Evolutionary conservation across 1,140 invertebrate genomes (phyloP), one percentile per base, ranked within the genome.

Genomic region (Meteorus sp.): DNA sequence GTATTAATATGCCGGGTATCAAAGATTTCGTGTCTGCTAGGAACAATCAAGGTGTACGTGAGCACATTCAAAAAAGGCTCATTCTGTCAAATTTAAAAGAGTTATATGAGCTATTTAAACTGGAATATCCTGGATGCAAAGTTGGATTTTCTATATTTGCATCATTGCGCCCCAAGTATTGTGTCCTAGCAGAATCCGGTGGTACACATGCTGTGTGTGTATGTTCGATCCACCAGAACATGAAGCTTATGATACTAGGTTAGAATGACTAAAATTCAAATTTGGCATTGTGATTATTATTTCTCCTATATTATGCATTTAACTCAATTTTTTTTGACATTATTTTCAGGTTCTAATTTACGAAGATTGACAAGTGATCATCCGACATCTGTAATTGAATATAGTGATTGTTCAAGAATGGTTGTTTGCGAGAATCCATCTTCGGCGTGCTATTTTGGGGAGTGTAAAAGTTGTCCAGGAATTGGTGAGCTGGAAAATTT

Each of bases 131-230:
- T 5, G 50, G 29, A 8, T 11, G 8, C 4, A 35, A 39, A 48
- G 35, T 60, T 19, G 58, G 50, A 33, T 60, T 60, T 54, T 60
- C 51, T 8, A 44, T 37, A 20, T 54, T 60, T 20, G 41, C 29
- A 23, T 35, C 43, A n/a, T 25, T 60, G 19, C 50, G 58, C 7
- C 29, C 58, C 5, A 54, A 27, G 33, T n/a, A 60, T 31, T 54
- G 58, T 48, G 43, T 55, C 17, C 5, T 54, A 19, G 39, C 56
- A 19, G 56, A 37, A 20, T 20, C 47, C 2, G 22, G 23, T 13
- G 48, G 56, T 33, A 52, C 56, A 9, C 37, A 59, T 50, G 43
- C 56, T 20, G 39, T 56, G 6, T 56, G 55, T 35, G 55, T 48
- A 20, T 50, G 56, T 17, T 6, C 35, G 41, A 41, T 58, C 5